Percentiles rank a stretch among this genome's conserved stretches.
Conservation (phyloP, 2,797 vertebrate species). For the Okamejei kenojei region DNA sequence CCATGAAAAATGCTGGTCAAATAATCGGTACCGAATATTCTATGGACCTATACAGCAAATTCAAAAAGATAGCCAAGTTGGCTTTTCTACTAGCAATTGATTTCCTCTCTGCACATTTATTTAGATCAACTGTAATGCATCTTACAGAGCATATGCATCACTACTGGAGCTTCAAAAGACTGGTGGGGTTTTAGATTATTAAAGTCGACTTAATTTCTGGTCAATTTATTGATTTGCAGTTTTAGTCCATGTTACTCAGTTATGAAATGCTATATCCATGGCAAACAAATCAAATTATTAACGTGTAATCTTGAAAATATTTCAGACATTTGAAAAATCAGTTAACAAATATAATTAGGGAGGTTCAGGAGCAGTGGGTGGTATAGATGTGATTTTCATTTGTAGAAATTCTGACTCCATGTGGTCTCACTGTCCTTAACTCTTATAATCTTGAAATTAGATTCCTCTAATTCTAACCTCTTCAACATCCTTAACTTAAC, state of each 20-base stretch:
- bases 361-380: neutral
- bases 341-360: neutral
- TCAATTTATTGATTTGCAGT: neutral
- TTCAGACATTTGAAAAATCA: neutral
- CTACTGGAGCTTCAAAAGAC: neutral
- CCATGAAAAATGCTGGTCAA: neutral
- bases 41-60: neutral
- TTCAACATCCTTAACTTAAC: too few species aligned
- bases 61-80: neutral
- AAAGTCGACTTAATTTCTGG: neutral
- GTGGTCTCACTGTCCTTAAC: too few species aligned
- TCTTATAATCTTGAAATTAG: too few species aligned
- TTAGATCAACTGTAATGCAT: neutral
- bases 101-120: neutral
- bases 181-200: neutral
- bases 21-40: neutral
- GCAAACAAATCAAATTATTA: neutral
- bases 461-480: too few species aligned
- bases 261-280: neutral
- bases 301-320: neutral
- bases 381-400: neutral
- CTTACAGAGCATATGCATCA: neutral
- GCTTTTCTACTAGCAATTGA: neutral
- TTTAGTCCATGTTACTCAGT: neutral
- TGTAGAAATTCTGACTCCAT: too few species aligned